Percentiles rank a stretch among this genome's conserved stretches.
phyloP scores from a whole-genome alignment of 1,140 invertebrate genomes.

The Lethocerus indicus region DNA sequence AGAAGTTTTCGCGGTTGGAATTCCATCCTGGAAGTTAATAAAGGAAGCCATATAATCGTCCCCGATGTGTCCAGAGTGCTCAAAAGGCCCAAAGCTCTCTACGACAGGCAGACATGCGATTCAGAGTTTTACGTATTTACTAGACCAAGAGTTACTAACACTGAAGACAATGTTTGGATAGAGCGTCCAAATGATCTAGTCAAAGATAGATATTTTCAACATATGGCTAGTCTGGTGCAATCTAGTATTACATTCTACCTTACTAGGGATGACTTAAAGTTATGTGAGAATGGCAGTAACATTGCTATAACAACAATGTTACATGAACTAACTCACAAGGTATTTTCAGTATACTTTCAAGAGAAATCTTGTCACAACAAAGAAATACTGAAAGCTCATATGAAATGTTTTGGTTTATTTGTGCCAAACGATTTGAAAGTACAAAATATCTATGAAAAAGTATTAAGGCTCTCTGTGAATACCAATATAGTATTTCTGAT shows the following conservation, averaged over 20 bases:
- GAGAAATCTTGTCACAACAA: constrained; percentile 8
- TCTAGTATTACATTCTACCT: constrained; percentile 14
- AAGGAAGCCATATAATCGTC: constrained; percentile 15
- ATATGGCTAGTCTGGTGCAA: constrained; percentile 13
- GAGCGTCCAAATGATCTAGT: constrained; percentile 15
- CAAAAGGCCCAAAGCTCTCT: constrained; percentile 14
- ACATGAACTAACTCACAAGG: constrained; percentile 11
- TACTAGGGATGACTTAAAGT: constrained; percentile 13
- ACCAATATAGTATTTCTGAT: constrained; percentile 13
- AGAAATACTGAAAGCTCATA: constrained; percentile 10
- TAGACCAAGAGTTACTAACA: constrained; percentile 13
- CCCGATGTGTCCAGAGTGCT: constrained; percentile 19
- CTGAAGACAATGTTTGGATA: constrained; percentile 12
- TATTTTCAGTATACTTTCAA: constrained; percentile 15
- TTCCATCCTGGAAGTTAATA: constrained; percentile 6
- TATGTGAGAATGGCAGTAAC: constrained; percentile 12
- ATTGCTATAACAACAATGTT: constrained; percentile 14
- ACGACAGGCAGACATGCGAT: constrained; percentile 1
- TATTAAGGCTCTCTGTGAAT: constrained; percentile 13
- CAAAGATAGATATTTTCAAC: constrained; percentile 14
- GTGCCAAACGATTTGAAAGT: constrained; percentile 5
- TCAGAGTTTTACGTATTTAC: constrained; percentile 12
- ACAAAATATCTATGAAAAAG: constrained; percentile 14
- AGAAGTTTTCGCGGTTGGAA: constrained; percentile 14
- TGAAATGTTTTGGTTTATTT: constrained; percentile 15